Conservation (phyloP, 2,113 vertebrate species). For the Rhagologus leucostigma region DNA sequence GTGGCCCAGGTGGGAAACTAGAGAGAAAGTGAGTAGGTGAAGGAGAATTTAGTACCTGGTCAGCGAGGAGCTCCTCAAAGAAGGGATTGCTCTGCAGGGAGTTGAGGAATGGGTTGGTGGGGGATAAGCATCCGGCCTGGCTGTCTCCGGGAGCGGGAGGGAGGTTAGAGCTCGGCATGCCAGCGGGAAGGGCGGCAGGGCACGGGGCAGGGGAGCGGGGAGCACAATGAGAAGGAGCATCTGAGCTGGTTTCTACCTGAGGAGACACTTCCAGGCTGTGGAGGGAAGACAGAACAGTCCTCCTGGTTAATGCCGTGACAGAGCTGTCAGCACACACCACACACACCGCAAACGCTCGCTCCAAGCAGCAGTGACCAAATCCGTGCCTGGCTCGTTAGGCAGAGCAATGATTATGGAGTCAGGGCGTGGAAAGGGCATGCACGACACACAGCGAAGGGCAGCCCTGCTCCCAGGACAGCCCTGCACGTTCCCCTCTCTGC, state of each 20-base stretch:
- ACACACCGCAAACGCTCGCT: neutral
- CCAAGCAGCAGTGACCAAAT: neutral
- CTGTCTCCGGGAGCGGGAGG: constrained; percentile 58
- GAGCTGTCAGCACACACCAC: constrained; percentile 12
- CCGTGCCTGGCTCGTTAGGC: constrained; percentile 23
- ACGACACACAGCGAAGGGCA: neutral
- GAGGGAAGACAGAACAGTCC: constrained; percentile 88
- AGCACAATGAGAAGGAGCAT: constrained; percentile 72
- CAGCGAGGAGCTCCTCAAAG: constrained; percentile 80
- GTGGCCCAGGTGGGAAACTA: constrained; percentile 77
- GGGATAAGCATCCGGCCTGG: constrained; percentile 69
- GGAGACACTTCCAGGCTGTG: constrained; percentile 92
- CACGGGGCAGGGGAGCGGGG: constrained; percentile 64
- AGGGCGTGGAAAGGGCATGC: constrained; percentile 16
- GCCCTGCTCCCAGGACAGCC: neutral
- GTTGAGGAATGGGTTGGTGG: constrained; percentile 86
- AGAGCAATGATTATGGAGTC: constrained; percentile 31
- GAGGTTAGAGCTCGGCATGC: constrained; percentile 73
- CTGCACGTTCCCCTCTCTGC: neutral
- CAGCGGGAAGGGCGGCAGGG: constrained; percentile 55
- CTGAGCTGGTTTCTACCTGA: constrained; percentile 85
- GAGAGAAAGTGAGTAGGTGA: constrained; percentile 88
- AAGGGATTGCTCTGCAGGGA: constrained; percentile 86
- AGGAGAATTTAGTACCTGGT: constrained; percentile 79
- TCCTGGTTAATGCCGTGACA: constrained; percentile 80